Percentiles rank a stretch among this genome's conserved stretches.
Evolutionary conservation across 2,888 invertebrate genomes (phyloP).

Genomic region (Erebia ligea): DNA sequence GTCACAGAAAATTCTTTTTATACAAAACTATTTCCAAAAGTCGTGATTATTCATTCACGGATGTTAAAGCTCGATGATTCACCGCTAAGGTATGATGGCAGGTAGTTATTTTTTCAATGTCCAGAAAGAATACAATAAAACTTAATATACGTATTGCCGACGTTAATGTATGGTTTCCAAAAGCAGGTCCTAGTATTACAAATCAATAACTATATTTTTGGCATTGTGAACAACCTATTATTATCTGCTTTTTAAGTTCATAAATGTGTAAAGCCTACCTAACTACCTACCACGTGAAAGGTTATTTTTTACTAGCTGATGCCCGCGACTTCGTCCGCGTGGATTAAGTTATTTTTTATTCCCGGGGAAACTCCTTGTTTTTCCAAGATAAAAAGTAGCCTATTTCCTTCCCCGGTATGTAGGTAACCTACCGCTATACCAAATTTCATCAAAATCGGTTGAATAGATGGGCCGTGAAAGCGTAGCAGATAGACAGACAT

Average conservation of each 20-base stretch:
- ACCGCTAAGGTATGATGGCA: conserved; percentile 23
- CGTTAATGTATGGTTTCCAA: neutral
- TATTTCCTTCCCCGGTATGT: no score
- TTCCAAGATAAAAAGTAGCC: no score
- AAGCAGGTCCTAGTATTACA: neutral
- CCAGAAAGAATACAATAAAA: neutral
- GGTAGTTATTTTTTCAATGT: conserved; percentile 23
- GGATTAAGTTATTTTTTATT: no score
- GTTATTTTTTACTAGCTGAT: no score
- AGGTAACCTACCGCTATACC: no score
- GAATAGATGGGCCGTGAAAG: no score
- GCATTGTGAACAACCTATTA: neutral
- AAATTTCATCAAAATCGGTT: no score
- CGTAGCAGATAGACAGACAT: no score
- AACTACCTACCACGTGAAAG: no score
- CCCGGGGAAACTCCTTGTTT: no score
- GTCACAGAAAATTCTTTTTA: neutral
- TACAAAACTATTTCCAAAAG: neutral
- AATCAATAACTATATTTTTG: neutral
- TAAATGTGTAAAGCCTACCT: neutral
- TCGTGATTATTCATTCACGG: conserved; percentile 41
- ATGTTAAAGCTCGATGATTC: conserved; percentile 29
- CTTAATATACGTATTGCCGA: neutral
- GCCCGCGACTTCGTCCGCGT: no score
- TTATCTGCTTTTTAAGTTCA: neutral